phyloP scores from a whole-genome alignment of 2,888 invertebrate species.

The Pilophorus perplexus region DNA sequence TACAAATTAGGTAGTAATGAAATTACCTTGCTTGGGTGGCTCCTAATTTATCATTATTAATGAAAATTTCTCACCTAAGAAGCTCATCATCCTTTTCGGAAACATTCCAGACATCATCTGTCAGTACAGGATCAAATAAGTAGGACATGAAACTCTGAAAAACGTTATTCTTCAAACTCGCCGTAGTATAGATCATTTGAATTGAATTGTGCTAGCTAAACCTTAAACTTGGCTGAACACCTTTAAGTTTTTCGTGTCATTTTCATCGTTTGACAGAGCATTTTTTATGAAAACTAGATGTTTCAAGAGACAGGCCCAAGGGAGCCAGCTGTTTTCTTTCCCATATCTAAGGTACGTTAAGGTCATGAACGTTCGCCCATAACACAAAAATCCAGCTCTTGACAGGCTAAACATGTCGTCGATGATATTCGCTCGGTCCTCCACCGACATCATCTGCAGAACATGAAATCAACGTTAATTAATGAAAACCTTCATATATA shows the following conservation, averaged over 20 bases:
- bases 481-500: background rate
- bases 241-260: slow-evolving; percentile 15
- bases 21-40: too few relatives aligned
- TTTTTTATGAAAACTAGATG: slow-evolving; percentile 24
- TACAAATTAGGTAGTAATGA: too few relatives aligned
- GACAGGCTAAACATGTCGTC: slow-evolving; percentile 82
- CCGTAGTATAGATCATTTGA: background rate
- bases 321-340: slow-evolving; percentile 68
- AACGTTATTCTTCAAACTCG: background rate
- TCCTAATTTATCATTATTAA: too few relatives aligned
- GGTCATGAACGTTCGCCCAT: slow-evolving; percentile 66
- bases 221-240: background rate
- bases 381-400: slow-evolving; percentile 65
- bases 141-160: slow-evolving; percentile 15
- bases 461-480: too few relatives aligned
- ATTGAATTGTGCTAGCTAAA: background rate
- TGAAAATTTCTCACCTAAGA: too few relatives aligned
- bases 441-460: slow-evolving; percentile 48
- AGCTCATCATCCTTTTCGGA: slow-evolving; percentile 6
- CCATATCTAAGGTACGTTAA: slow-evolving; percentile 61
- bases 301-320: slow-evolving; percentile 61
- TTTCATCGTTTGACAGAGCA: background rate
- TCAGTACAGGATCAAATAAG: slow-evolving; percentile 15
- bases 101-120: background rate
- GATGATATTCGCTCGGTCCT: slow-evolving; percentile 73